These are phyloP conservation scores for Drosophila truncata DNA, from an alignment of 1,140 invertebrate genomes.

Conservation along the genomic window DNA sequence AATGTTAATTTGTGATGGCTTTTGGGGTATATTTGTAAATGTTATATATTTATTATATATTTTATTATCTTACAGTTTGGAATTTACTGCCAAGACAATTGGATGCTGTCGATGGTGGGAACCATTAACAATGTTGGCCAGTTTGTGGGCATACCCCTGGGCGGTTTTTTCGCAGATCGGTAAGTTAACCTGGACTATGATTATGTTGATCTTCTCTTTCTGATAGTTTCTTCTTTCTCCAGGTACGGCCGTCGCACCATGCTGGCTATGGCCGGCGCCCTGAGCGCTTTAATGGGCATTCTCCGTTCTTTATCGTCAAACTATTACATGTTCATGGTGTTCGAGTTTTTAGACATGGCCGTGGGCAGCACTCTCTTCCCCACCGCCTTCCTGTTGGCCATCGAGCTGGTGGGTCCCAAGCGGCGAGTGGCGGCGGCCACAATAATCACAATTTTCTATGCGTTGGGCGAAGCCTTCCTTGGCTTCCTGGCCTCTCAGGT, in stretches of 20 bases:
- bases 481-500: slow-evolving; percentile 89
- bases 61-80: slow-evolving; percentile 86
- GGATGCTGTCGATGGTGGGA: slow-evolving; percentile 90
- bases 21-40: neutral
- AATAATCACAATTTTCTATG: slow-evolving; percentile 90
- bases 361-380: slow-evolving; percentile 89
- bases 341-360: slow-evolving; percentile 89
- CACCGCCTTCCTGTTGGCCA: slow-evolving; percentile 88
- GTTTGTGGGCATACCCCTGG: slow-evolving; percentile 89
- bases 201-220: neutral
- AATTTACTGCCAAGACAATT: slow-evolving; percentile 87
- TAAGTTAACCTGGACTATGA: slow-evolving; percentile 52
- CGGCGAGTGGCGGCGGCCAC: slow-evolving; percentile 91
- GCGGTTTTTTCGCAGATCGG: slow-evolving; percentile 90
- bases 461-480: slow-evolving; percentile 89
- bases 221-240: neutral
- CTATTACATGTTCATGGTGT: slow-evolving; percentile 88
- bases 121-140: slow-evolving; percentile 90
- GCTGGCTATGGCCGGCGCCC: slow-evolving; percentile 87
- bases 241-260: slow-evolving; percentile 89
- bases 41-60: neutral
- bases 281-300: slow-evolving; percentile 88
- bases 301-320: slow-evolving; percentile 88
- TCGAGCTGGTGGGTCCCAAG: slow-evolving; percentile 91
- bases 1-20: neutral